Conservation (phyloP, 2,113 vertebrate species). For the Passer domesticus region DNA sequence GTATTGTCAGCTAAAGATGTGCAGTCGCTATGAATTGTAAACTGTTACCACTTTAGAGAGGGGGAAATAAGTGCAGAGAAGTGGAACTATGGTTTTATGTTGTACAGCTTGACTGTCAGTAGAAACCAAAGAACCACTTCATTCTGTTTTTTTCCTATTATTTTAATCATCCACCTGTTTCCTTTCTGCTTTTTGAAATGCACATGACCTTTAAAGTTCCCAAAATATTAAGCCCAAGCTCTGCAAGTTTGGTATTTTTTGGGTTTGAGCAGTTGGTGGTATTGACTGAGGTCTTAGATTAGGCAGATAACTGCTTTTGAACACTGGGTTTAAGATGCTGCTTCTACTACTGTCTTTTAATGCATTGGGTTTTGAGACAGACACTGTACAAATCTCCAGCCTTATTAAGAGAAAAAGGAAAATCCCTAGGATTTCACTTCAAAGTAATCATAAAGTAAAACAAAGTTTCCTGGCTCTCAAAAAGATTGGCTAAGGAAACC, state of each 20-base stretch:
- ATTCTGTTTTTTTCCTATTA: neutral
- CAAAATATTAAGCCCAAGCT: neutral
- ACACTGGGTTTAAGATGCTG: neutral
- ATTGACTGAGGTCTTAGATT: neutral
- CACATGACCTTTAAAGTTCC: neutral
- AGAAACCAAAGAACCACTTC: neutral
- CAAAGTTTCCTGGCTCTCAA: neutral
- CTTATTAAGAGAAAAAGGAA: neutral
- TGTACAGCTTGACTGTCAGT: neutral
- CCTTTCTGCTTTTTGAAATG: neutral
- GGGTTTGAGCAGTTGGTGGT: neutral
- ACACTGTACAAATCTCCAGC: neutral
- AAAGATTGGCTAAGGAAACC: neutral
- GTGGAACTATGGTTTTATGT: neutral
- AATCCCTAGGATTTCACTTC: neutral
- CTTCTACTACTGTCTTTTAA: neutral
- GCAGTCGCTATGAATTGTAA: neutral
- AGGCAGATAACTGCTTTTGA: neutral
- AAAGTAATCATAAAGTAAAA: neutral
- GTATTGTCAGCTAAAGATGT: neutral
- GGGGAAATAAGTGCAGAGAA: neutral
- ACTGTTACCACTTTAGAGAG: neutral
- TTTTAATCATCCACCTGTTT: neutral
- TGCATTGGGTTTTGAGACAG: neutral
- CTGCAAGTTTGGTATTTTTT: neutral